A percentile compares a stretch with the other conserved stretches of the same genome.
These are phyloP conservation scores for Carpatolechia fugitivella DNA, from an alignment of 2,888 invertebrate genomes.

Conservation along the genomic window DNA sequence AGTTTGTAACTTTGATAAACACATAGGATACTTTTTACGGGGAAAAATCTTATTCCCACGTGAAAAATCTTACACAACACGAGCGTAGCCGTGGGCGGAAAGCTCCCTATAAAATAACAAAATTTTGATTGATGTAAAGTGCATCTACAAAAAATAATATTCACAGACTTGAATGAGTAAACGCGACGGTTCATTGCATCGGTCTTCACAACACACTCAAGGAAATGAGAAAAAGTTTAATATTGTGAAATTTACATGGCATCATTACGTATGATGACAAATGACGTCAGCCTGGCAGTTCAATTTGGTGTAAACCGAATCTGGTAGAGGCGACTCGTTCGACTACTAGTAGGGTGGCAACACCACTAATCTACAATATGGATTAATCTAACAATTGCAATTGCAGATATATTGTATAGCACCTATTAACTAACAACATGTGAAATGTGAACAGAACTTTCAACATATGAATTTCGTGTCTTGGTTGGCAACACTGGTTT, in stretches of 20 bases:
- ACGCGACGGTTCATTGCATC: slow-evolving; percentile 21
- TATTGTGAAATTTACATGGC: slow-evolving; percentile 54
- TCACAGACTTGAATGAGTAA: neutral
- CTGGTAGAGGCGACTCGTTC: slow-evolving; percentile 29
- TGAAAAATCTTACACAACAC: too few relatives aligned
- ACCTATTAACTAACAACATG: too few relatives aligned
- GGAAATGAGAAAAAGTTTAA: slow-evolving; percentile 49
- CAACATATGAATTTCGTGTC: too few relatives aligned
- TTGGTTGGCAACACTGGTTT: too few relatives aligned
- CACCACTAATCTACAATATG: neutral
- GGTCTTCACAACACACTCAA: slow-evolving; percentile 35
- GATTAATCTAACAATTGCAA: too few relatives aligned
- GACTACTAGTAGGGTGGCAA: slow-evolving; percentile 39
- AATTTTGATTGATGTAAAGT: neutral
- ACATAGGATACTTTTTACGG: too few relatives aligned
- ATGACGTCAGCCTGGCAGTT: slow-evolving; percentile 49
- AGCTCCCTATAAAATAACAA: too few relatives aligned
- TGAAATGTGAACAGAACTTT: too few relatives aligned
- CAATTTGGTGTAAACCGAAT: slow-evolving; percentile 62
- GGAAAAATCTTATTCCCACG: too few relatives aligned
- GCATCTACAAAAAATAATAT: neutral
- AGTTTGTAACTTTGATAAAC: too few relatives aligned
- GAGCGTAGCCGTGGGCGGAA: too few relatives aligned
- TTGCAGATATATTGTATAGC: too few relatives aligned
- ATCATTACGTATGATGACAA: slow-evolving; percentile 56